Conservation (phyloP, 37 sponge, comb jelly and placozoan genomes). For the Spongilla lacustris region DNA sequence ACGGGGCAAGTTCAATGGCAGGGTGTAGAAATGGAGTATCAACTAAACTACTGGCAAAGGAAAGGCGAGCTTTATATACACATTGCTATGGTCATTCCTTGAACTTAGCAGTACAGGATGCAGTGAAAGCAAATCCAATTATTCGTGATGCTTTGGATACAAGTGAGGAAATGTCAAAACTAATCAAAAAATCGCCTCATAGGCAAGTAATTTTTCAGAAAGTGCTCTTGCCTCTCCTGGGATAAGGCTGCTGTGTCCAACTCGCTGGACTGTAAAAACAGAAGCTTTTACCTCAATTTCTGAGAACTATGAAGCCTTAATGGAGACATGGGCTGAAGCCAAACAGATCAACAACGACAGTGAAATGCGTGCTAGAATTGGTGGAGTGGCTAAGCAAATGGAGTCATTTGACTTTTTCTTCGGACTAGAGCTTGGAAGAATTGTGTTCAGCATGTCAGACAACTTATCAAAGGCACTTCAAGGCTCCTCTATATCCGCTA, state of each 20-base stretch:
- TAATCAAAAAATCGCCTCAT: constrained; percentile 68
- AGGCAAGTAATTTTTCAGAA: constrained; percentile 55
- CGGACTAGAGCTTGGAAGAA: constrained; percentile 34
- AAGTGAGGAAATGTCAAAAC: constrained; percentile 52
- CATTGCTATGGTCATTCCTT: constrained; percentile 63
- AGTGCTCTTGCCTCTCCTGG: constrained; percentile 47
- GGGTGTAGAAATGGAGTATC: constrained; percentile 51
- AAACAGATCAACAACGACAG: constrained; percentile 29
- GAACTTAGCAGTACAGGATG: constrained; percentile 53
- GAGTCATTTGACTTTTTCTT: constrained; percentile 45
- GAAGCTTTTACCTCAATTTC: constrained; percentile 32
- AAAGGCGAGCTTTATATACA: constrained; percentile 50
- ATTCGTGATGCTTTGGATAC: constrained; percentile 51
- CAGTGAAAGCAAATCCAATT: constrained; percentile 34
- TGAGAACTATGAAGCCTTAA: constrained; percentile 42
- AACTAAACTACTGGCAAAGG: constrained; percentile 30
- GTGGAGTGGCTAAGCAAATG: constrained; percentile 63
- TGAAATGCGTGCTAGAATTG: constrained; percentile 58
- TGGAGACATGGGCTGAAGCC: constrained; percentile 21
- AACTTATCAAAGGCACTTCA: constrained; percentile 12
- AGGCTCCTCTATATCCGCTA: neutral
- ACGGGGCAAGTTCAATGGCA: constrained; percentile 61
- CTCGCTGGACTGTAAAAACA: constrained; percentile 45
- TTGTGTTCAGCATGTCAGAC: constrained; percentile 2
- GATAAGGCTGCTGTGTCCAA: constrained; percentile 59